A percentile compares a stretch with the other conserved stretches of the same genome.
phyloP scores from a whole-genome alignment of 2,888 invertebrate genomes.

The Pelosia muscerda region DNA sequence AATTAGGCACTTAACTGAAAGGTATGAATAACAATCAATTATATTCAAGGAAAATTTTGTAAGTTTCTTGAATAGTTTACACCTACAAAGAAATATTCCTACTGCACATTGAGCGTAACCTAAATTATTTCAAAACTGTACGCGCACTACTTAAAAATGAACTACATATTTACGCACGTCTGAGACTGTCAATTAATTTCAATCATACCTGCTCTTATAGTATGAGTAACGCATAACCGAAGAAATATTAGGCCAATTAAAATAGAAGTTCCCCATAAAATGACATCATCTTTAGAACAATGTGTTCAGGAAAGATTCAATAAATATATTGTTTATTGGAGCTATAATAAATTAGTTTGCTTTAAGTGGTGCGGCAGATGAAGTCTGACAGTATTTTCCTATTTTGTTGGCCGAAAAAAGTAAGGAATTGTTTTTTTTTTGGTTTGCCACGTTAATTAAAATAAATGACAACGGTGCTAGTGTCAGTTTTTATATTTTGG shows the following conservation, averaged over 20 bases:
- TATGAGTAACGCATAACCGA: constrained; percentile 19
- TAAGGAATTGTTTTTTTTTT: background rate
- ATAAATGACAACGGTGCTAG: too few species aligned
- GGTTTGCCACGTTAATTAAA: background rate
- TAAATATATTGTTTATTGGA: constrained; percentile 6
- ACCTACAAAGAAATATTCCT: background rate
- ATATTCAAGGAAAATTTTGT: background rate
- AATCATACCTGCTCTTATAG: constrained; percentile 14
- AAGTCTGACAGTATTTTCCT: constrained; percentile 19
- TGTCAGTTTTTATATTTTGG: too few species aligned
- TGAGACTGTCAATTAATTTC: constrained; percentile 1
- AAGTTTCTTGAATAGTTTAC: background rate
- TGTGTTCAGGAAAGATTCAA: constrained; percentile 21
- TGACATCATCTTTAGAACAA: constrained; percentile 23
- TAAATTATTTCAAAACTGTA: background rate
- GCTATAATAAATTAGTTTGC: constrained; percentile 12
- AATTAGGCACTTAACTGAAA: too few species aligned
- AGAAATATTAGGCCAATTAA: constrained; percentile 23
- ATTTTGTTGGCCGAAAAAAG: constrained; percentile 24
- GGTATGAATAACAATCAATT: background rate
- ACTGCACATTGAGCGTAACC: background rate
- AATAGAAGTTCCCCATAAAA: constrained; percentile 18
- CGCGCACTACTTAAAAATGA: background rate
- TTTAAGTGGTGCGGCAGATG: constrained; percentile 12
- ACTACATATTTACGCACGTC: background rate